Evolutionary conservation across 2,113 vertebrate genomes (phyloP), one percentile per base, ranked within the genome.

Genomic region (Perca fluviatilis): DNA sequence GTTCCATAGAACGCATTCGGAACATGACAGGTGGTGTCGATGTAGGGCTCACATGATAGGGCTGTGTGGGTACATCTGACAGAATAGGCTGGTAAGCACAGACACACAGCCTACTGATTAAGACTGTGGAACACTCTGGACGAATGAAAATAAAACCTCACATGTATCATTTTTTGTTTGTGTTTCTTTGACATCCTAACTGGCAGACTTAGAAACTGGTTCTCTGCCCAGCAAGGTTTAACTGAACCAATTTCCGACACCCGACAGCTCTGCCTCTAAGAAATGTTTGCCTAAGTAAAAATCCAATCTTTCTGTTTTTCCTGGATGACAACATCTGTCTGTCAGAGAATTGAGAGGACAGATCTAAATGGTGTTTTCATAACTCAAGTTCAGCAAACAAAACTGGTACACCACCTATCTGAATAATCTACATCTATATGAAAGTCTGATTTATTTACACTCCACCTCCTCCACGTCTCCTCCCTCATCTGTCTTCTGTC

Each of bases 221-320:
- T 74, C 86, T 66, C 70, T 69, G 69, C 63, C 73, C n/a, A 51
- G 6, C 64, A 62, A 84, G 72, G 69, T 84, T 87, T 57, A 58
- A 78, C 84, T 43, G 18, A 85, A 77, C 36, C 54, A 47, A 67
- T 83, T 86, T 73, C 74, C 77, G 73, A 81, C 40, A 81, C 62
- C 77, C 54, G 60, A 82, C 86, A 71, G 74, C 69, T 76, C 61
- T 71, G 70, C 68, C 70, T 77, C 64, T 25, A 54, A 76, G 65
- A 82, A 87, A 80, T 78, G 57, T 84, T 85, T 87, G 23, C 56
- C 54, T 49, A 77, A 66, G 72, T 56, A 47, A 70, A 78, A 75
- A 85, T 75, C 56, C 18, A 81, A 65, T 83, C 51, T 40, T 88
- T 87, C 65, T 74, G 58, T 89, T 85, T 11, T 81, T 50, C 70